These are phyloP conservation scores for Hybognathus amarus DNA, from an alignment of 2,797 vertebrate genomes.

Conservation along the genomic window DNA sequence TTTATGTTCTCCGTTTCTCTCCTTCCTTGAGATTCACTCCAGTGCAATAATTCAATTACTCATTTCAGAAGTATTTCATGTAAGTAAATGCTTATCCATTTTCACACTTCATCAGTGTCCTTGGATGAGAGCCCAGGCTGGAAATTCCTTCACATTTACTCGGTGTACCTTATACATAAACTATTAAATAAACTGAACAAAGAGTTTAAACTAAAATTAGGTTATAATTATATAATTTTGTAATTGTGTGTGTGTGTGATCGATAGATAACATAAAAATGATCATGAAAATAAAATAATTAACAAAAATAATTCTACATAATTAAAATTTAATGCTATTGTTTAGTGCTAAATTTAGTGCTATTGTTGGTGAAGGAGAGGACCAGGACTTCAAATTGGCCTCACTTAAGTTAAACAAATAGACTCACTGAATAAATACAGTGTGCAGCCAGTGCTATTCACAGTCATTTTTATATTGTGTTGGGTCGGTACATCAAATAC, in stretches of 20 bases:
- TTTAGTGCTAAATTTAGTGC: too few species aligned
- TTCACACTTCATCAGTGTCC: not conserved
- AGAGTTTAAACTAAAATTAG: not conserved
- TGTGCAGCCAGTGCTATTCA: not conserved
- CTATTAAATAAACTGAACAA: not conserved
- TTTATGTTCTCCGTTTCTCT: not conserved
- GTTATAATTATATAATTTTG: not conserved
- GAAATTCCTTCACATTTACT: not conserved
- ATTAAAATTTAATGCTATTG: too few species aligned
- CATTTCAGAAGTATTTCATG: not conserved
- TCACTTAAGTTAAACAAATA: not conserved
- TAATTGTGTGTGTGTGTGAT: not conserved
- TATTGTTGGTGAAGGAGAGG: constrained; percentile 22
- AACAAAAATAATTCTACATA: not conserved
- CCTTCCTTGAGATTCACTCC: not conserved
- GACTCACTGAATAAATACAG: not conserved
- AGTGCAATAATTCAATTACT: constrained; percentile 4
- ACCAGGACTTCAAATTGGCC: constrained; percentile 11
- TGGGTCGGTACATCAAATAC: not conserved
- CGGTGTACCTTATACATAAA: not conserved
- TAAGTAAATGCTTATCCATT: not conserved
- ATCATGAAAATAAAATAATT: too few species aligned
- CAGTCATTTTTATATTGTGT: not conserved
- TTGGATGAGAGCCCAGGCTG: not conserved
- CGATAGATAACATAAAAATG: not conserved